Conservation (phyloP, 2,113 vertebrate genomes). For the Solea solea region DNA sequence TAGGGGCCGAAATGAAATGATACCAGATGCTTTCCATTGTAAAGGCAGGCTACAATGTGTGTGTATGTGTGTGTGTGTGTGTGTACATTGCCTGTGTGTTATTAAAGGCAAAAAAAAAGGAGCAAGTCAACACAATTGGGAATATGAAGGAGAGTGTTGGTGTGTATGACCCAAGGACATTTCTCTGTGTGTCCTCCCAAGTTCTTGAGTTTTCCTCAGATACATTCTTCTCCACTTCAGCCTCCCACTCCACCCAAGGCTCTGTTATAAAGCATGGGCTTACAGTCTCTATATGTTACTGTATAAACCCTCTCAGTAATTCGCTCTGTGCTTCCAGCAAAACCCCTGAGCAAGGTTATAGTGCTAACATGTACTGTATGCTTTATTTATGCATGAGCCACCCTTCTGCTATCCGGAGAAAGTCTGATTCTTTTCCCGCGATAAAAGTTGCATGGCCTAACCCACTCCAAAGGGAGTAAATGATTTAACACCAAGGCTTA, state of each 20-base stretch:
- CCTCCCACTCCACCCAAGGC: conserved; percentile 18
- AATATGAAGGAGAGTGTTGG: conserved; percentile 45
- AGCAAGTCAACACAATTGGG: conserved; percentile 32
- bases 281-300: conserved; percentile 61
- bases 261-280: conserved; percentile 35
- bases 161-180: conserved; percentile 65
- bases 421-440: conserved; percentile 77
- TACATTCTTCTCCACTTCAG: conserved; percentile 27
- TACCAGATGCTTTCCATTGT: conserved; percentile 27
- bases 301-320: conserved; percentile 68
- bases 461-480: conserved; percentile 75
- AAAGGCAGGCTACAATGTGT: background rate
- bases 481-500: conserved; percentile 68
- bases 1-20: conserved; percentile 29
- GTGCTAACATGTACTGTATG: conserved; percentile 70
- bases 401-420: conserved; percentile 70
- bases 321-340: conserved; percentile 56
- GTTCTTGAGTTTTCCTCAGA: conserved; percentile 38
- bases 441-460: conserved; percentile 77
- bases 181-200: conserved; percentile 39
- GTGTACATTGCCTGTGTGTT: conserved; percentile 28
- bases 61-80: conserved; percentile 14
- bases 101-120: conserved; percentile 4
- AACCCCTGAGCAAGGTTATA: conserved; percentile 75
- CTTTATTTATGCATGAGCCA: conserved; percentile 80